Evolutionary conservation across 2,797 vertebrate species (phyloP).

Genomic region (Aphelocoma californica): DNA sequence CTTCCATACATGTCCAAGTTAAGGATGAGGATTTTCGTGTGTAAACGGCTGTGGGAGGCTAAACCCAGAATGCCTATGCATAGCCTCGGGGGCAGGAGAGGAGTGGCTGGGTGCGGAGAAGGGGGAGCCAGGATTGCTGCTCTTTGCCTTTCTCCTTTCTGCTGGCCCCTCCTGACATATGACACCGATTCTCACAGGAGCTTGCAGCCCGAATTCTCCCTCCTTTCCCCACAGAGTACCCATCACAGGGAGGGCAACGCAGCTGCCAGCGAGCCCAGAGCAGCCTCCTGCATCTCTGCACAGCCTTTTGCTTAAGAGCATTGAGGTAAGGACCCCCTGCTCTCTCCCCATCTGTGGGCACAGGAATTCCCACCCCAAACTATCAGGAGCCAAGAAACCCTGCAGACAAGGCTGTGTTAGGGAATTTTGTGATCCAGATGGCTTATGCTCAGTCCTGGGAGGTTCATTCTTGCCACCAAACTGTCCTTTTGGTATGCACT

Average conservation of each 20-base stretch:
- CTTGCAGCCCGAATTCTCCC: not conserved
- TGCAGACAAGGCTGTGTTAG: not conserved
- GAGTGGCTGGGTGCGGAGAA: not conserved
- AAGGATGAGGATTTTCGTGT: not conserved
- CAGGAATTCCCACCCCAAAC: not conserved
- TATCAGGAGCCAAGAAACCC: not conserved
- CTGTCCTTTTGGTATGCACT: not conserved
- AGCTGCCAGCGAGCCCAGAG: not conserved
- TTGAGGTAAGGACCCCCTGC: conserved; percentile 37
- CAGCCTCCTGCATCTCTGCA: not conserved
- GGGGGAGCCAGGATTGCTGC: not conserved
- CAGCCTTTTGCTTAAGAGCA: not conserved
- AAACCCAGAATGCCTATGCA: not conserved
- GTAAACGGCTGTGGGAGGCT: not conserved
- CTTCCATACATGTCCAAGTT: not conserved
- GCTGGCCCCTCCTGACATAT: not conserved
- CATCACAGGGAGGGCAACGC: not conserved
- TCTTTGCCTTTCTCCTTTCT: not conserved
- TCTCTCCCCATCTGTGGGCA: not conserved
- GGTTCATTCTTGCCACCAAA: not conserved
- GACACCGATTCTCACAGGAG: not conserved
- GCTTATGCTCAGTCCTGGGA: not conserved
- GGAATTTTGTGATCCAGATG: not conserved
- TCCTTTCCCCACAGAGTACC: not conserved
- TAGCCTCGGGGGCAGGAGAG: not conserved